Percentiles rank a stretch among this genome's conserved stretches.
Evolutionary conservation across 2,888 invertebrate species (phyloP).

Genomic region (Sinohyriopsis cumingii): DNA sequence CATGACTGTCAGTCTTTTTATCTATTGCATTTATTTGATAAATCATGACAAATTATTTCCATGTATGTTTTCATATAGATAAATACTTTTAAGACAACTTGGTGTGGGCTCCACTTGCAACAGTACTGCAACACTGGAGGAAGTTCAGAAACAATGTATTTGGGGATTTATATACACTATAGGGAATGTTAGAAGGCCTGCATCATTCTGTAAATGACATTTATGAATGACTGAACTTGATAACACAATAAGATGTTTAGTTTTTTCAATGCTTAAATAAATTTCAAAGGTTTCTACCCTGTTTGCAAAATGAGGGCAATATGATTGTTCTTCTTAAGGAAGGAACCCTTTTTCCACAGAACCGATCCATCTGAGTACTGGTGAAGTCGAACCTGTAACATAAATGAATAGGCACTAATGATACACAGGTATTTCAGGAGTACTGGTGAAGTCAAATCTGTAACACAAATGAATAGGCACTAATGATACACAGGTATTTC

Average conservation of each 20-base stretch:
- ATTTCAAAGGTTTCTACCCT: conserved; percentile 37
- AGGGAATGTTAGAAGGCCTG: not conserved
- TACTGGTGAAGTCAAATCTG: conserved; percentile 69
- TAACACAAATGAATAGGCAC: conserved; percentile 5
- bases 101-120: too few relatives aligned
- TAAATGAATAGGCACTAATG: not conserved
- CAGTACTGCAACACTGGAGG: too few relatives aligned
- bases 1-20: too few relatives aligned
- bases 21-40: too few relatives aligned
- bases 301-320: conserved; percentile 65
- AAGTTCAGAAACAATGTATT: too few relatives aligned
- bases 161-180: too few relatives aligned
- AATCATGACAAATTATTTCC: too few relatives aligned
- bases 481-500: not conserved
- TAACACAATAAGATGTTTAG: not conserved
- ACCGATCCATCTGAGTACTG: conserved; percentile 66
- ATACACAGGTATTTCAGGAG: not conserved
- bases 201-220: too few relatives aligned
- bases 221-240: not conserved
- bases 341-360: conserved; percentile 71
- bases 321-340: conserved; percentile 69
- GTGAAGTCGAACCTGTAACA: conserved; percentile 64
- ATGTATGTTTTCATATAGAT: too few relatives aligned
- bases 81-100: too few relatives aligned
- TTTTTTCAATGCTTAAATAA: not conserved